These are phyloP conservation scores for Noturus placidus DNA, from an alignment of 2,113 vertebrate species.

Conservation along the genomic window DNA sequence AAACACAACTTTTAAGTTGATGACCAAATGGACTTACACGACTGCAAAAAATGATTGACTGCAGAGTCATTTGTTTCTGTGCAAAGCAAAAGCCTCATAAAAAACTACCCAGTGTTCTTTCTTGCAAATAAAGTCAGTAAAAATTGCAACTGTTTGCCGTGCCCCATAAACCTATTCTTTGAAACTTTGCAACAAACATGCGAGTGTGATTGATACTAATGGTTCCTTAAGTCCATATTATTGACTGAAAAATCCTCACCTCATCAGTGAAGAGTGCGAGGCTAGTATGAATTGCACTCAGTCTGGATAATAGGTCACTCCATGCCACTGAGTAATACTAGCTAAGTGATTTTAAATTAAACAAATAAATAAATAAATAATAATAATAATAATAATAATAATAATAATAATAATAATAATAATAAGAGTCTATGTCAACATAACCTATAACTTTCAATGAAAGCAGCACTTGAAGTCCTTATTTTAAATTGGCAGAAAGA, in stretches of 20 bases:
- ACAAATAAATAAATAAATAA: too few relatives aligned
- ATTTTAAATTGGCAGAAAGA: neutral
- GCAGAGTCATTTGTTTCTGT: neutral
- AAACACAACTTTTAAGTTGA: neutral
- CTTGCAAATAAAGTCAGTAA: neutral
- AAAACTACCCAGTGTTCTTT: neutral
- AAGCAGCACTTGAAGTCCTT: neutral
- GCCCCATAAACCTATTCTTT: neutral
- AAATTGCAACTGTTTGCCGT: neutral
- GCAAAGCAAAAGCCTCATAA: neutral
- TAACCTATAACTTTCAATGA: neutral
- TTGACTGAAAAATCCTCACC: conserved; percentile 18
- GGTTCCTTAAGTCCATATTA: conserved; percentile 14
- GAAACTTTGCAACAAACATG: neutral
- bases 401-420: too few relatives aligned
- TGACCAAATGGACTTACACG: neutral
- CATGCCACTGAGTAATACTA: neutral
- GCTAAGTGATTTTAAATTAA: neutral
- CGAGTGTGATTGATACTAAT: neutral
- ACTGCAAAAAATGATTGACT: neutral
- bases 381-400: too few relatives aligned
- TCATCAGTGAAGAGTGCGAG: neutral
- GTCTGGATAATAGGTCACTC: conserved; percentile 23
- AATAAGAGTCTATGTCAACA: neutral
- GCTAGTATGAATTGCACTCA: conserved; percentile 12